Evolutionary conservation across 2,888 invertebrate genomes (phyloP).

Genomic region (Pseudococcus viburni): DNA sequence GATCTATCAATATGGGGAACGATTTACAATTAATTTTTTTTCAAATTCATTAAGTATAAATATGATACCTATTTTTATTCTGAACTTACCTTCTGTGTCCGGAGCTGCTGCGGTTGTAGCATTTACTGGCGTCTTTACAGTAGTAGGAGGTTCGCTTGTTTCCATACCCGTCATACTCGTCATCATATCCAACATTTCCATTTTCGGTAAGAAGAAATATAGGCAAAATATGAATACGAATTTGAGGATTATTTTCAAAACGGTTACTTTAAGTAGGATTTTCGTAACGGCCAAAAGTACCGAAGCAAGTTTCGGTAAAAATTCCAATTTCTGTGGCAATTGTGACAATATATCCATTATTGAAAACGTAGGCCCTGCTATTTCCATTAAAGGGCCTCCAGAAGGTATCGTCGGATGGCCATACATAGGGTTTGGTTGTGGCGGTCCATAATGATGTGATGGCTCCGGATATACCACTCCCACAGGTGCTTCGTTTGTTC

Average conservation of each 20-base stretch:
- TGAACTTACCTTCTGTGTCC: conserved; percentile 53
- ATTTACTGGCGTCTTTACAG: not conserved
- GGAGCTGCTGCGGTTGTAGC: conserved; percentile 37
- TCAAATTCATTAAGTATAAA: not conserved
- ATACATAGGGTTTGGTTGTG: conserved; percentile 48
- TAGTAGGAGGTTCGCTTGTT: conserved; percentile 6
- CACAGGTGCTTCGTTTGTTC: conserved; percentile 11
- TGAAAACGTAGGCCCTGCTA: conserved; percentile 1
- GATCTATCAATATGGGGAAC: not conserved
- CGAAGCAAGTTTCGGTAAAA: conserved; percentile 50
- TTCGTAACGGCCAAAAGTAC: conserved; percentile 51
- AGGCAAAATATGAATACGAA: conserved; percentile 63
- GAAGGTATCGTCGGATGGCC: conserved; percentile 37
- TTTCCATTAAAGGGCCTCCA: conserved; percentile 4
- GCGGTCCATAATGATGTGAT: conserved; percentile 55
- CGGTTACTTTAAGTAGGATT: conserved; percentile 57
- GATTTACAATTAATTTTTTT: not conserved
- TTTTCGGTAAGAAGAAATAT: conserved; percentile 63
- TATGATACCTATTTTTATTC: not conserved
- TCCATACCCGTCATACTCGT: conserved; percentile 53
- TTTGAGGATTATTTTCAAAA: conserved; percentile 64
- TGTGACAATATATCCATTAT: conserved; percentile 49
- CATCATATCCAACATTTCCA: conserved; percentile 60
- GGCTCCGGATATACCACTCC: conserved; percentile 64
- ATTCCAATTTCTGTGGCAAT: conserved; percentile 59